Evolutionary conservation across 2,113 vertebrate genomes (phyloP).

Genomic region (Rhabdornis inornatus): DNA sequence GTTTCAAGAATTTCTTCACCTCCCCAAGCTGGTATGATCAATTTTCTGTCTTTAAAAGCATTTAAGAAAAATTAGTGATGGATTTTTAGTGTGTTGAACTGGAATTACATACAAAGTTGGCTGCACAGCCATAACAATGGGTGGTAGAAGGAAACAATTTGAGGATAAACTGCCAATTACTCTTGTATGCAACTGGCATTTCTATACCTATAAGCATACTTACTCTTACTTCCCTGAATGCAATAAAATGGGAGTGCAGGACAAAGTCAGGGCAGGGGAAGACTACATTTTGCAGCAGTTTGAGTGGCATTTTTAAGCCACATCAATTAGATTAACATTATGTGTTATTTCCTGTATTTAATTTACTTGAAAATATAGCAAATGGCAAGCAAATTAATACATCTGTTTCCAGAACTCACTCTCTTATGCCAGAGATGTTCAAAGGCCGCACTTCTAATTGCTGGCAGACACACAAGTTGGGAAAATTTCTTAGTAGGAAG

Average conservation of each 20-base stretch:
- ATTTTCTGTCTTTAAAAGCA: constrained; percentile 7
- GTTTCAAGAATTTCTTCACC: constrained; percentile 32
- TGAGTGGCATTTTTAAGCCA: not conserved
- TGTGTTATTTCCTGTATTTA: not conserved
- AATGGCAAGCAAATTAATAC: not conserved
- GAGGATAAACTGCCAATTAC: not conserved
- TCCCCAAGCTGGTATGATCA: not conserved
- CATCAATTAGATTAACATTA: not conserved
- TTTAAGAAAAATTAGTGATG: constrained; percentile 14
- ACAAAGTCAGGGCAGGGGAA: not conserved
- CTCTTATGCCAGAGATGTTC: not conserved
- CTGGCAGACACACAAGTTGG: not conserved
- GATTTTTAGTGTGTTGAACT: not conserved
- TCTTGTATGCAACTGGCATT: not conserved
- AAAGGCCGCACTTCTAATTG: not conserved
- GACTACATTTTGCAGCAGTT: not conserved
- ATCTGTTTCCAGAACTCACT: not conserved
- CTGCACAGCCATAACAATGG: not conserved
- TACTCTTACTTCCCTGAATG: not conserved
- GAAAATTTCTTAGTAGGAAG: not conserved
- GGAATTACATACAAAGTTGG: not conserved
- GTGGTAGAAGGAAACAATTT: not conserved
- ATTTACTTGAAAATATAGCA: not conserved
- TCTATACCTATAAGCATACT: not conserved
- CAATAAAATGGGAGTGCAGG: not conserved